These are phyloP conservation scores for Amblyteles armatorius DNA, from an alignment of 2,888 invertebrate genomes.

Conservation along the genomic window DNA sequence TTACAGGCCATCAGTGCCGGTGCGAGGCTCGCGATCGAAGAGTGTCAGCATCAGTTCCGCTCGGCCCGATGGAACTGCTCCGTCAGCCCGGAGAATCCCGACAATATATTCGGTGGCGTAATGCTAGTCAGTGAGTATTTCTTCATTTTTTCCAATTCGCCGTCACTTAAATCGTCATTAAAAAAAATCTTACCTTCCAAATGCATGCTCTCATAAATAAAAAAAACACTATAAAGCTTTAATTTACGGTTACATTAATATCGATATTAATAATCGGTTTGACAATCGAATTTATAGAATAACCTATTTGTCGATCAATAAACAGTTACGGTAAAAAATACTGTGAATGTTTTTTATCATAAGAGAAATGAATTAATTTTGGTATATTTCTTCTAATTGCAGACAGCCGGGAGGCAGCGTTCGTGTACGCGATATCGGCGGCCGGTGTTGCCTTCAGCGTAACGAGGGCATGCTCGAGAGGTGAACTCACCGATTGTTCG, in stretches of 20 bases:
- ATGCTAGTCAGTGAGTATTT: conserved; percentile 92
- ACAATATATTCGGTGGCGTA: conserved; percentile 93
- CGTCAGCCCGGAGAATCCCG: conserved; percentile 89
- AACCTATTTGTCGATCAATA: background rate
- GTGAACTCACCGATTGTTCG: conserved; percentile 94
- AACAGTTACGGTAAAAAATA: too few species aligned
- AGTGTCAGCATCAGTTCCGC: conserved; percentile 95
- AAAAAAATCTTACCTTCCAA: background rate
- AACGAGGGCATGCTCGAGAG: conserved; percentile 94
- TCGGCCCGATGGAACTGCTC: conserved; percentile 96
- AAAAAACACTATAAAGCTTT: background rate
- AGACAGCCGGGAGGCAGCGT: conserved; percentile 96
- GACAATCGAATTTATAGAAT: too few species aligned
- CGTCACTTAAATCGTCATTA: background rate
- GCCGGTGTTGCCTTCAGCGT: conserved; percentile 96
- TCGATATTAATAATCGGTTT: too few species aligned
- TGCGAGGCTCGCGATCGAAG: conserved; percentile 93
- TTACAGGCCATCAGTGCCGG: conserved; percentile 92
- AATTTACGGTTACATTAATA: background rate
- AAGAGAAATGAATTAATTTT: background rate
- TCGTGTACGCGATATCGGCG: conserved; percentile 94
- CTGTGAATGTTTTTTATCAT: background rate
- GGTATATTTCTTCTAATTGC: conserved; percentile 75
- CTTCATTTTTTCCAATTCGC: conserved; percentile 4
- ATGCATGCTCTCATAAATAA: background rate